Evolutionary conservation across 2,797 vertebrate species (phyloP).

Genomic region (Anas acuta): DNA sequence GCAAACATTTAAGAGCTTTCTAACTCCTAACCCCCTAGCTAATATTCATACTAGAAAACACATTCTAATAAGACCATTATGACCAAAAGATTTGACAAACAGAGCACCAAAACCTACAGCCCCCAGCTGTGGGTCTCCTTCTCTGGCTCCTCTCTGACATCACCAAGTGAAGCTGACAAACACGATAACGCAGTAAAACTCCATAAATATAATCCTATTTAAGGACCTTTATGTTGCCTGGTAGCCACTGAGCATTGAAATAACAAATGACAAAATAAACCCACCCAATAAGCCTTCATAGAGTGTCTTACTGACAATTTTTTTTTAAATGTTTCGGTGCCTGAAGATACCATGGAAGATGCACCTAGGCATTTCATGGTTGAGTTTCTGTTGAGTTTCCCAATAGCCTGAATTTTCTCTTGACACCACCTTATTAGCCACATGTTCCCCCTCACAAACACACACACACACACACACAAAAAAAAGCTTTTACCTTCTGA

Average conservation of each 20-base stretch:
- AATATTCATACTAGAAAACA: neutral
- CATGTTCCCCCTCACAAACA: neutral
- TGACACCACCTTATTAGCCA: neutral
- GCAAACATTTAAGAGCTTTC: neutral
- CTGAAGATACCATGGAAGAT: neutral
- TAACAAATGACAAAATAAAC: neutral
- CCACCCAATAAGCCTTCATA: neutral
- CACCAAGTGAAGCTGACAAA: neutral
- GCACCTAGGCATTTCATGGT: neutral
- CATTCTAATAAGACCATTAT: neutral
- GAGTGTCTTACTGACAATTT: neutral
- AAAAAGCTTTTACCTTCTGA: neutral
- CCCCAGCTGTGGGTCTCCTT: neutral
- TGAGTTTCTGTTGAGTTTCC: neutral
- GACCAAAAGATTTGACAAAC: neutral
- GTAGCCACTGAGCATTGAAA: neutral
- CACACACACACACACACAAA: neutral
- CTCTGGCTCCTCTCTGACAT: neutral
- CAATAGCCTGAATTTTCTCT: neutral
- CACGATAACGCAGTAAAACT: neutral
- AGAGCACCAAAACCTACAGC: neutral
- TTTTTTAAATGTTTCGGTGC: neutral
- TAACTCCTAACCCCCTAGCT: neutral
- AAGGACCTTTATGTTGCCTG: neutral
- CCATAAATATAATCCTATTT: neutral